A percentile compares a stretch with the other conserved stretches of the same genome.
phyloP scores from a whole-genome alignment of 2,113 vertebrate genomes.

The Panthera tigris region DNA sequence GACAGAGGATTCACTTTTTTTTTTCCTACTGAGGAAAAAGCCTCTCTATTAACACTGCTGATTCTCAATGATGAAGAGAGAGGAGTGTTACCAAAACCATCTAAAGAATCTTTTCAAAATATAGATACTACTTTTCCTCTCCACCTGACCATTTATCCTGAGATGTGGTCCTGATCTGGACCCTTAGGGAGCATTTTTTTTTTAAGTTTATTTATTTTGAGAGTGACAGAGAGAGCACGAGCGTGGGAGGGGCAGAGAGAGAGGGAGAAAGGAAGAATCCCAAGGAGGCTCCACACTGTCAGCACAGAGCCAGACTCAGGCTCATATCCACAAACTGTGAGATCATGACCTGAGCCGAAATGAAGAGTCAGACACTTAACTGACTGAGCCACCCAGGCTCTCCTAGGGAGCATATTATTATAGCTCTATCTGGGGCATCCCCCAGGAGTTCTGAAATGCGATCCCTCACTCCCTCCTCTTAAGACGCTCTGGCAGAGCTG shows the following conservation, averaged over 20 bases:
- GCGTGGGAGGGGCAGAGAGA: too few relatives aligned
- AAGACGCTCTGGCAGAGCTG: neutral
- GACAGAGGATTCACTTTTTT: neutral
- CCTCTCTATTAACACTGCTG: neutral
- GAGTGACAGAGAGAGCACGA: too few relatives aligned
- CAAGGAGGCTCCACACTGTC: too few relatives aligned
- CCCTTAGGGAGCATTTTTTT: neutral
- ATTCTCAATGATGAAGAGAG: neutral
- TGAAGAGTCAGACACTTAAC: too few relatives aligned
- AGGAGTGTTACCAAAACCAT: neutral
- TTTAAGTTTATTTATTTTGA: too few relatives aligned
- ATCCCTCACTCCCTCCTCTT: neutral
- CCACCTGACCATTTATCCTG: neutral
- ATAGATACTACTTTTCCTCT: neutral
- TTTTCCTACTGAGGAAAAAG: neutral
- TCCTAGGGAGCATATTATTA: neutral
- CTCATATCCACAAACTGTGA: too few relatives aligned
- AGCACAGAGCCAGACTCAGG: too few relatives aligned
- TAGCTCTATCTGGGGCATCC: neutral
- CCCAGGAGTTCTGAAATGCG: neutral
- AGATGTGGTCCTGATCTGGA: neutral
- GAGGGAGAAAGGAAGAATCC: too few relatives aligned
- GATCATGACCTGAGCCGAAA: too few relatives aligned
- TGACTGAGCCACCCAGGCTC: too few relatives aligned
- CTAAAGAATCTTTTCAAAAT: neutral